Base-by-base conservation (phyloP, 2,888 invertebrate species). In the Fragum fragum region DNA sequence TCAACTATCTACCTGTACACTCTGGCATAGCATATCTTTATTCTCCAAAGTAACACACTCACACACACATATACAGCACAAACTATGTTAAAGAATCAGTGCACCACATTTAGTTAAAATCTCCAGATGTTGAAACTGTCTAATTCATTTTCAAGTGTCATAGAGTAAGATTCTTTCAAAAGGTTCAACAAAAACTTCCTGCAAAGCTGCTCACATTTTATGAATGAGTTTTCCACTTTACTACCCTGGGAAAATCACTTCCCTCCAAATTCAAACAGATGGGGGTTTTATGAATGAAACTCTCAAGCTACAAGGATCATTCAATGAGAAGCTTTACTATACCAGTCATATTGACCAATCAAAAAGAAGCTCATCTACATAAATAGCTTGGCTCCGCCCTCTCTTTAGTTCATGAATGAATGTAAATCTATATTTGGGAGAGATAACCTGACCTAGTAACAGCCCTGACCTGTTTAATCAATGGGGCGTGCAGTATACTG, bases 301-400 rank as follows among this genome's bases (percentile, higher is more conserved):
- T 57, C 68, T 32, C 36, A 73, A 61, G 57, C n/a, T 53, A 47
- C 55, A 74, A 59, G 29, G 29, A 23, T 68, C 74, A 73, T 79
- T 79, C 81, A 86, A 59, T 55, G 39, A 36, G 36, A 26, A 59
- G 21, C 23, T 26, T 53, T 59, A 57, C 32, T 36, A 32, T 18
- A 26, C 73, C 69, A 47, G 26, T 39, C 14, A 23, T 39, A 36
- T 29, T 57, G 72, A 59, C 88, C 88, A 88, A 88, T 88, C 85
- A 83, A 75, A 78, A 32, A 36, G n/a, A 36, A 83, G 68, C 87
- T 88, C 78, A 88, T 88, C 84, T 88, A 85, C 88, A 88, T 88
- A 88, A 86, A 78, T 76, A 72, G 77, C 74, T 53, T 71, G 55
- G 76, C 79, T 74, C 81, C 88, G 42, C 84, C 88, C 52, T 57